Evolutionary conservation across 2,113 vertebrate species (phyloP), one percentile per base, ranked within the genome.

Genomic region (Panthera uncia): DNA sequence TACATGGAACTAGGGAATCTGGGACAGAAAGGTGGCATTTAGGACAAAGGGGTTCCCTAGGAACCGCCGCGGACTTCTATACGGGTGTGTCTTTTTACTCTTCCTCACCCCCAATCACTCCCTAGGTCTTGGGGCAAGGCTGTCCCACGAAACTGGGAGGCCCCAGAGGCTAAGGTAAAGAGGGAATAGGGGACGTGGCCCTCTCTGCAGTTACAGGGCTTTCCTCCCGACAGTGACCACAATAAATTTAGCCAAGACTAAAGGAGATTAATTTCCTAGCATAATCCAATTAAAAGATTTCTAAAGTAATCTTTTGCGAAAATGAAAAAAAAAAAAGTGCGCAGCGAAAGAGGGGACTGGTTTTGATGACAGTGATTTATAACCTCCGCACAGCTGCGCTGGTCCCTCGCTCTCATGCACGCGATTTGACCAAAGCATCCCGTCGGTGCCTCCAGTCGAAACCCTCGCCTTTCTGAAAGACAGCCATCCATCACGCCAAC

Each of bases 211-310:
- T 97, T 74, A 55, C 87, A 15, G n/a, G 89, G 97, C 97, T 98
- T 98, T 95, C 92, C 98, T 98, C 97, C 86, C 81, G 79, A 97
- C 97, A 98, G 98, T 98, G 98, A 95, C 97, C 98, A 98, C 95
- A 93, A 98, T 98, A 99, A 98, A 98, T 97, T 98, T 98, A 98
- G 94, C 21, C 95, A 61, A 98, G 79, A 96, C 97, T 98, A 98
- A 98, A 98, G 97, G 98, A 99, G 98, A 98, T 99, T 99, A 98
- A 98, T 99, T 99, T 98, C 98, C 95, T 97, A 97, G 89, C 97
- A 96, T 98, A 99, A 99, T 98, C 98, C 99, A 99, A 99, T 99
- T 99, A 99, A 98, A 98, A 98, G 98, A 98, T 98, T 99, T 99
- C 98, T 98, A 97, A 98, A 98, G 94, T 98, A 98, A 98, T 98